Conservation (phyloP, 1,140 invertebrate genomes). For the Anastatus disparis region DNA sequence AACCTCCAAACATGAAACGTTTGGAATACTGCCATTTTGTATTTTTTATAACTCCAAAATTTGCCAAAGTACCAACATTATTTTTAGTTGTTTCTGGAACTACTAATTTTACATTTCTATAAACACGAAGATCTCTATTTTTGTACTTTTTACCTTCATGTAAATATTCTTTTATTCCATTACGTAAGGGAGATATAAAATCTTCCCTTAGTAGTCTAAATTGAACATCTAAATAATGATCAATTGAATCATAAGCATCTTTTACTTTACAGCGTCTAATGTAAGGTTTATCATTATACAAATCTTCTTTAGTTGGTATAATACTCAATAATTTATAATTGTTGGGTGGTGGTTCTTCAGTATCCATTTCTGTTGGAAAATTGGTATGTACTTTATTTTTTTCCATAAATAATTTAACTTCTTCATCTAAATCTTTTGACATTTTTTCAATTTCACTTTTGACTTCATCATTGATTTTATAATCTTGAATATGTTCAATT, state of each 20-base stretch:
- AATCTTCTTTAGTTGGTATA: constrained; percentile 6
- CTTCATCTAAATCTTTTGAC: neutral
- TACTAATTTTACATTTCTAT: neutral
- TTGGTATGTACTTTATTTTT: neutral
- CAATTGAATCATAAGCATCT: constrained; percentile 71
- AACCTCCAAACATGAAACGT: neutral
- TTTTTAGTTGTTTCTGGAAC: neutral
- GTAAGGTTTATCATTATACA: neutral
- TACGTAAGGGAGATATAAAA: constrained; percentile 71
- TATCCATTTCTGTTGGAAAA: neutral
- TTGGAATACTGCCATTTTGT: constrained; percentile 5
- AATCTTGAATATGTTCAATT: neutral
- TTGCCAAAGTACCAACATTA: neutral
- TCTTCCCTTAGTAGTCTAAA: constrained; percentile 82
- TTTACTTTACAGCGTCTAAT: constrained; percentile 71
- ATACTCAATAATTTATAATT: constrained; percentile 8
- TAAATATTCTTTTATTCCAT: constrained; percentile 65
- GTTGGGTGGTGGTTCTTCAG: neutral
- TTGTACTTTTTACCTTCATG: constrained; percentile 32
- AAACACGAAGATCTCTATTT: neutral
- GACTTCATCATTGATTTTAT: neutral
- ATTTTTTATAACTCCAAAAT: constrained; percentile 2
- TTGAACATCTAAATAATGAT: constrained; percentile 83
- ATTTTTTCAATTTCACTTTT: neutral
- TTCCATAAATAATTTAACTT: neutral